Conservation (phyloP, 2,888 invertebrate genomes). For the Smittia sp. region DNA sequence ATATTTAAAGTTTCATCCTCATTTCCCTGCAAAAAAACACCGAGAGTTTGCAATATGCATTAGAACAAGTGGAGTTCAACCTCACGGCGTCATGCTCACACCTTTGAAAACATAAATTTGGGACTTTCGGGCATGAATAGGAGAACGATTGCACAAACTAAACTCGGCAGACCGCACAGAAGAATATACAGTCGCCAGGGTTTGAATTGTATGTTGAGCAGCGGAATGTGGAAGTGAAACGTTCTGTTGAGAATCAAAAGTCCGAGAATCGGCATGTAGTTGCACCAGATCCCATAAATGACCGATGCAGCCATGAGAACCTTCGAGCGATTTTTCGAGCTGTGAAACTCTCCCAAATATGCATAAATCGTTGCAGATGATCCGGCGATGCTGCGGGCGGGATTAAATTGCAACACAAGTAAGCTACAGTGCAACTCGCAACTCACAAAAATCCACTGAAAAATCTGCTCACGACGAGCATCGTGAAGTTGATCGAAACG, state of each 20-base stretch:
- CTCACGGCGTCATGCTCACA: slow-evolving; percentile 45
- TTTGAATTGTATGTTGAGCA: slow-evolving; percentile 47
- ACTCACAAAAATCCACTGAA: slow-evolving; percentile 57
- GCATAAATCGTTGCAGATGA: slow-evolving; percentile 57
- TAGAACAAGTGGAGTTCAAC: background rate
- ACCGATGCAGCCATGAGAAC: slow-evolving; percentile 51
- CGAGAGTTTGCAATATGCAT: slow-evolving; percentile 41
- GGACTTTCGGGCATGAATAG: slow-evolving; percentile 51
- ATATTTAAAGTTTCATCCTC: slow-evolving; percentile 41
- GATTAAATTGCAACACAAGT: slow-evolving; percentile 32
- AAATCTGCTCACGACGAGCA: slow-evolving; percentile 55
- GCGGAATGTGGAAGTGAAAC: slow-evolving; percentile 47
- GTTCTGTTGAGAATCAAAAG: slow-evolving; percentile 47
- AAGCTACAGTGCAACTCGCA: background rate
- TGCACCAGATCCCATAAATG: slow-evolving; percentile 49
- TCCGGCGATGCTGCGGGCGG: slow-evolving; percentile 53
- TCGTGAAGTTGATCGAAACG: slow-evolving; percentile 54
- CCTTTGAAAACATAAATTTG: slow-evolving; percentile 49
- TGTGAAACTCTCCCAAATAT: slow-evolving; percentile 58
- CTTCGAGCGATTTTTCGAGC: slow-evolving; percentile 53
- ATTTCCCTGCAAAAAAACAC: slow-evolving; percentile 45
- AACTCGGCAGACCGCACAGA: slow-evolving; percentile 49
- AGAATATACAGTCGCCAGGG: slow-evolving; percentile 51
- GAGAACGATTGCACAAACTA: slow-evolving; percentile 47
- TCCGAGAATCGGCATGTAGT: slow-evolving; percentile 23